Conservation (phyloP, 2,113 vertebrate species). For the Cnemophilus loriae region DNA sequence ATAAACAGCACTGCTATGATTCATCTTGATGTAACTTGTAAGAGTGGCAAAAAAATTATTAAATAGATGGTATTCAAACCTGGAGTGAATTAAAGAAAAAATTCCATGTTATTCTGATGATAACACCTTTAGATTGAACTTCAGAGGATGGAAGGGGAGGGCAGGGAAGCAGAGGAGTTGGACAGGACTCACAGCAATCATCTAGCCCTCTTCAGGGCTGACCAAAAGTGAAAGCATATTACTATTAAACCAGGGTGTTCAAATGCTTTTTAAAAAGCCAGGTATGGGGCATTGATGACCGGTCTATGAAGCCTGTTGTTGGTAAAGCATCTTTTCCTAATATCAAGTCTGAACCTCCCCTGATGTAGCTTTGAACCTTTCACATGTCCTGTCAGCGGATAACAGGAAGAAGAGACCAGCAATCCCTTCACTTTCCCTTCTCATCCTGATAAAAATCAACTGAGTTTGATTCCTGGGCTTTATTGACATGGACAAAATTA, state of each 20-base stretch:
- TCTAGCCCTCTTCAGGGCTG: not conserved
- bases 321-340: not conserved
- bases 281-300: fast-evolving
- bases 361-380: not conserved
- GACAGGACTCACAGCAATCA: not conserved
- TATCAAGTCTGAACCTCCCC: not conserved
- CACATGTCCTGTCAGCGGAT: not conserved
- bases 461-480: not conserved
- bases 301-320: not conserved
- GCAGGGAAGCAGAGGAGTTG: not conserved
- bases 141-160: not conserved
- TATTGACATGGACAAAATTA: not conserved
- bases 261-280: not conserved
- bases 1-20: not conserved
- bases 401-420: not conserved
- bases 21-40: not conserved
- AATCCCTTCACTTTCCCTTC: not conserved
- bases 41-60: not conserved
- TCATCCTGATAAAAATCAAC: not conserved
- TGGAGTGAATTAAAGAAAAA: not conserved
- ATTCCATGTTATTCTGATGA: not conserved
- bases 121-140: not conserved
- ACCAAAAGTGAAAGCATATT: not conserved
- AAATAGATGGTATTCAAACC: not conserved
- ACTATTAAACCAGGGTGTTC: not conserved